Percentiles rank a stretch among this genome's conserved stretches.
phyloP scores from a whole-genome alignment of 1,140 invertebrate species.

The Papilio glaucus region DNA sequence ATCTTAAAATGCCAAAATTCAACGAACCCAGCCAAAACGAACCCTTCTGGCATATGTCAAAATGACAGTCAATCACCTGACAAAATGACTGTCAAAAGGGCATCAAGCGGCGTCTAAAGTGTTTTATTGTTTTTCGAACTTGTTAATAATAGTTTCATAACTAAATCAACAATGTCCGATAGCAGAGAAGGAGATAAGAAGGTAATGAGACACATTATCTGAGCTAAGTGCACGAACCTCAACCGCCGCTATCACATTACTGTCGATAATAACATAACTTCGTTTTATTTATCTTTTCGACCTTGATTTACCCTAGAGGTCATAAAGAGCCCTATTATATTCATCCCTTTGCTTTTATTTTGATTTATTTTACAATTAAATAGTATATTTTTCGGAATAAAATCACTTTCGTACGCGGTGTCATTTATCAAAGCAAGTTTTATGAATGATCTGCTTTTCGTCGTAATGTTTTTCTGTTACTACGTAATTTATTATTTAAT shows the following conservation, averaged over 20 bases:
- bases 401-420: neutral
- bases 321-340: slow-evolving; percentile 10
- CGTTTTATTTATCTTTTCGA: slow-evolving; percentile 47
- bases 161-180: slow-evolving; percentile 49
- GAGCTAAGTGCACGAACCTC: slow-evolving; percentile 31
- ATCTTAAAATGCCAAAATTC: neutral
- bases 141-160: slow-evolving; percentile 35
- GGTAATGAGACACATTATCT: slow-evolving; percentile 50
- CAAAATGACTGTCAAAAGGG: slow-evolving; percentile 26
- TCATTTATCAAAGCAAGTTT: neutral
- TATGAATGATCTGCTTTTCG: neutral
- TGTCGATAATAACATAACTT: slow-evolving; percentile 40
- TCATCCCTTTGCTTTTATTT: neutral
- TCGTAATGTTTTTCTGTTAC: neutral
- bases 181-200: slow-evolving; percentile 53
- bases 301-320: slow-evolving; percentile 31
- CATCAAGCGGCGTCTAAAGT: slow-evolving; percentile 26
- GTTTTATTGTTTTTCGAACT: slow-evolving; percentile 26
- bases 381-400: neutral
- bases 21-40: slow-evolving; percentile 5
- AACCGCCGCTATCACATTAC: slow-evolving; percentile 20
- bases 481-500: neutral
- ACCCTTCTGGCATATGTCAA: slow-evolving; percentile 40
- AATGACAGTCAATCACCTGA: slow-evolving; percentile 28
- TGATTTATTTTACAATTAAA: neutral